Base-by-base conservation (phyloP, 2,888 invertebrate species). In the Hirudinaria manillensis region DNA sequence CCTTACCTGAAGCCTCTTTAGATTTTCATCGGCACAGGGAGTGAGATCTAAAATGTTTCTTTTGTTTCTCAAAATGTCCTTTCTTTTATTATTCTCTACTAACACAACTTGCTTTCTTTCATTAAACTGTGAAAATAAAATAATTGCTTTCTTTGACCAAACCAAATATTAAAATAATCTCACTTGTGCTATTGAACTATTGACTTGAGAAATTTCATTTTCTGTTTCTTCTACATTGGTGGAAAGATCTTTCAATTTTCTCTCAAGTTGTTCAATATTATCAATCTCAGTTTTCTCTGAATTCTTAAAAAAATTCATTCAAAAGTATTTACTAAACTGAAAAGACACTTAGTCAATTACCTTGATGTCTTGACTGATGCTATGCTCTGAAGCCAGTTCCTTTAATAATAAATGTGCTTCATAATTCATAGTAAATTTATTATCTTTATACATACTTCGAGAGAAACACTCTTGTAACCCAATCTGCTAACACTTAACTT, bases 41-140 rank as follows among this genome's bases (percentile, higher is more conserved):
- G 91, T 83, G 61, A 92, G 86, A 75, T 90, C 88, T 71, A 89
- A 87, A 0, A 90, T 89, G 81, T 83, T 80, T 77, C 86, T 85
- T 77, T 85, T 85, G 38, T 86, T 84, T 76, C 80, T 80, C 76
- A 81, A 84, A 6, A 79, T 80, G n/a, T 83, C 83, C 66, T 84
- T 81, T 76, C 82, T 83, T 16, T 77, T 70, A 38, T 81, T 81
- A 27, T 79, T 81, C 45, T 85, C 82, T 71, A 86, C 86, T 77
- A 89, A 87, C 78, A 86, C 83, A 70, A 82, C 80, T 71, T 85
- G 82, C 68, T 82, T 61, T 27, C 29, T 61, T 61, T 24, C 29
- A 61, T 24, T 7, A 29, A 61, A 24, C 61, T 61, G 61, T 27
- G 45, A 27, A 61, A 27, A 61, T 61, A 29, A 61, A 61, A 21